A percentile compares a stretch with the other conserved stretches of the same genome.
Conservation (phyloP, 2,113 vertebrate genomes). For the Tylochromis polylepis region DNA sequence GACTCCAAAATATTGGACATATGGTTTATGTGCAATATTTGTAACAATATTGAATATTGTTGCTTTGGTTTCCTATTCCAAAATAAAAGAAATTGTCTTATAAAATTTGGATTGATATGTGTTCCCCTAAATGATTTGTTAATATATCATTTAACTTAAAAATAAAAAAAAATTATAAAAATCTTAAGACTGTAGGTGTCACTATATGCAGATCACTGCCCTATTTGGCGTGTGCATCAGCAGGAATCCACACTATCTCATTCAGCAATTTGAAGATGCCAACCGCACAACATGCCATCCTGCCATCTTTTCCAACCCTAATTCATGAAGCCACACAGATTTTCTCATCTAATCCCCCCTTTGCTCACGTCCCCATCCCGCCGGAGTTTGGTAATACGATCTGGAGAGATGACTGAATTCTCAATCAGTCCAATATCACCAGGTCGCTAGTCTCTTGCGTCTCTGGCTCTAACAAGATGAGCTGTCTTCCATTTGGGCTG, state of each 20-base stretch:
- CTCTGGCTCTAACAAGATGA: constrained; percentile 58
- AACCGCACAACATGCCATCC: constrained; percentile 18
- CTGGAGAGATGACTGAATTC: constrained; percentile 47
- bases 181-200: background rate
- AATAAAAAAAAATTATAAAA: background rate
- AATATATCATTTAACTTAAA: background rate
- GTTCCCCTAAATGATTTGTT: background rate
- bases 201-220: constrained; percentile 2
- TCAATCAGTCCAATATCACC: constrained; percentile 39
- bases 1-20: background rate
- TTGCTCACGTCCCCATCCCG: constrained; percentile 36
- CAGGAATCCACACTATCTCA: background rate
- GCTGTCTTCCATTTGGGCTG: constrained; percentile 59
- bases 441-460: constrained; percentile 33
- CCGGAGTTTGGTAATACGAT: constrained; percentile 49
- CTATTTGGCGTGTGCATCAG: constrained; percentile 8
- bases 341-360: constrained; percentile 47
- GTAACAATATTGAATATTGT: background rate
- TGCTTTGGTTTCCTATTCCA: background rate
- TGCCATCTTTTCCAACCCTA: constrained; percentile 48
- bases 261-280: constrained; percentile 33
- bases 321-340: constrained; percentile 51
- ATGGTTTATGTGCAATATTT: background rate
- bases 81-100: background rate
- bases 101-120: background rate